A percentile compares a stretch with the other conserved stretches of the same genome.
Evolutionary conservation across 2,113 vertebrate genomes (phyloP).

Genomic region (Formicarius rufipectus): DNA sequence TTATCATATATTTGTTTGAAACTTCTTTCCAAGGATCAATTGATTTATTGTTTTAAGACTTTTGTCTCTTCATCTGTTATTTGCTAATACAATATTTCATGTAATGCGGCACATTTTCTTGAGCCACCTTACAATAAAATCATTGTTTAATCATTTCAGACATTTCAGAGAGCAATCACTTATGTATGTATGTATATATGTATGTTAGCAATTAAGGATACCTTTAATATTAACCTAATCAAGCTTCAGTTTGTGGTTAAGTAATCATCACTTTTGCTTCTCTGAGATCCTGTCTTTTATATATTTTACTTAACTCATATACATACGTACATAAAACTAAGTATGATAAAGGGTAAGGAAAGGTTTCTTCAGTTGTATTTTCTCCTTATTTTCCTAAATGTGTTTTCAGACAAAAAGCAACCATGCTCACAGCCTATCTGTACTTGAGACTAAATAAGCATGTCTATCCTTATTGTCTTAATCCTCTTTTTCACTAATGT

Average conservation of each 20-base stretch:
- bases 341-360: neutral
- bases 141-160: conserved; percentile 36
- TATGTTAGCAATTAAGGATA: conserved; percentile 39
- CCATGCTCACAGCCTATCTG: neutral
- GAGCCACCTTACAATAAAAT: neutral
- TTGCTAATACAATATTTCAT: neutral
- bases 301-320: neutral
- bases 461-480: neutral
- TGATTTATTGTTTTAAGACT: neutral
- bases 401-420: neutral
- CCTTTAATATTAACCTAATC: conserved; percentile 58
- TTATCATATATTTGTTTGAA: neutral
- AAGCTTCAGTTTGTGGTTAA: conserved; percentile 19
- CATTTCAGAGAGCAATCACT: conserved; percentile 31
- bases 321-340: neutral
- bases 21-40: neutral
- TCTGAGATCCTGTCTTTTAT: neutral
- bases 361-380: neutral
- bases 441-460: neutral
- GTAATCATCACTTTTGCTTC: conserved; percentile 33
- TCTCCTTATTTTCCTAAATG: neutral
- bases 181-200: neutral
- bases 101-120: neutral
- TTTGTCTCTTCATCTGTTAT: neutral
- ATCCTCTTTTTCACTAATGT: neutral